phyloP scores from a whole-genome alignment of 2,888 invertebrate species.

The Quadriops clusia region DNA sequence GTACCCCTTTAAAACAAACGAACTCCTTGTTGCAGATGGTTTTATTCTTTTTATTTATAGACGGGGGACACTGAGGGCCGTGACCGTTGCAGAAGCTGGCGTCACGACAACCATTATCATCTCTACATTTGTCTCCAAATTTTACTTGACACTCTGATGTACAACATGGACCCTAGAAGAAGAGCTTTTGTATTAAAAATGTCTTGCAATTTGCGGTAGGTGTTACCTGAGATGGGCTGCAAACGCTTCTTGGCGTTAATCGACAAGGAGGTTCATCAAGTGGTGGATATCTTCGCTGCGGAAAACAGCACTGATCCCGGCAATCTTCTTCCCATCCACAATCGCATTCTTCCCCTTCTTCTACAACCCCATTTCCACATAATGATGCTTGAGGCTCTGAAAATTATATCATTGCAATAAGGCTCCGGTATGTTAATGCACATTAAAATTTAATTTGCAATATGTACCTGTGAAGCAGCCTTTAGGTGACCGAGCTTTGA shows the following conservation, averaged over 20 bases:
- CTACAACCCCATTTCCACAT: slow-evolving; percentile 97
- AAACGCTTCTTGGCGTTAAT: slow-evolving; percentile 65
- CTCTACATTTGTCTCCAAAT: slow-evolving; percentile 80
- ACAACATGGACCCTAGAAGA: slow-evolving; percentile 84
- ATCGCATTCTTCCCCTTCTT: slow-evolving; percentile 95
- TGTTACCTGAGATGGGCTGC: slow-evolving; percentile 69
- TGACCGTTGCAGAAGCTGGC: slow-evolving; percentile 85
- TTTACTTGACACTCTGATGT: slow-evolving; percentile 73
- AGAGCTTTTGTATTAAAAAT: slow-evolving; percentile 19
- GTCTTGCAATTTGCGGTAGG: background rate
- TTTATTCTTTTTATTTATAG: slow-evolving; percentile 84
- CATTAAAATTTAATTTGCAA: slow-evolving; percentile 3
- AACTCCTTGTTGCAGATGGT: slow-evolving; percentile 95
- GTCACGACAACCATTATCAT: slow-evolving; percentile 88
- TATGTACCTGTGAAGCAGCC: slow-evolving; percentile 81
- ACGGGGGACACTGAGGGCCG: slow-evolving; percentile 82
- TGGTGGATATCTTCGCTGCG: slow-evolving; percentile 71
- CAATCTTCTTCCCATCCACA: slow-evolving; percentile 98
- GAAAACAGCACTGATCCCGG: slow-evolving; percentile 84
- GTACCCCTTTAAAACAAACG: slow-evolving; percentile 92
- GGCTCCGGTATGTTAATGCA: background rate
- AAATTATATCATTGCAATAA: slow-evolving; percentile 15
- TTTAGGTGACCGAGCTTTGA: slow-evolving; percentile 78
- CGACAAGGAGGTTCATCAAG: slow-evolving; percentile 74
- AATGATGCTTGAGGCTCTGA: slow-evolving; percentile 85